Percentiles rank a stretch among this genome's conserved stretches.
These are phyloP conservation scores for Lamellibrachia columna DNA, from an alignment of 2,888 invertebrate genomes.

Conservation along the genomic window DNA sequence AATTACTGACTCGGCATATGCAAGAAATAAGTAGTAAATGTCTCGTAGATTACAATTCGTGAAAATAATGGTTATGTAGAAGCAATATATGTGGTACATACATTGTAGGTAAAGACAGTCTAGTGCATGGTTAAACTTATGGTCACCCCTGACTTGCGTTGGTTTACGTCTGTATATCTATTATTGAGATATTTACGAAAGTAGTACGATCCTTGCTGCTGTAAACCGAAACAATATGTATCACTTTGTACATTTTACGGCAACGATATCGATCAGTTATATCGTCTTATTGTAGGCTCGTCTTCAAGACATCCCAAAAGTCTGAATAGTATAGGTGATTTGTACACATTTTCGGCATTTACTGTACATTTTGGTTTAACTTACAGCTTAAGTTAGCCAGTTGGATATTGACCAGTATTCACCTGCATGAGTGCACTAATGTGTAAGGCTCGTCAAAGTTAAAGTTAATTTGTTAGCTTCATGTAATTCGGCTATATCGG, in stretches of 20 bases:
- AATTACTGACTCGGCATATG: no score
- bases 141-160: no score
- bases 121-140: neutral
- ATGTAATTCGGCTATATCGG: neutral
- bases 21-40: neutral
- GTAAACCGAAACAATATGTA: neutral
- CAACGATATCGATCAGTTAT: neutral
- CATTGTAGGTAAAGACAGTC: neutral
- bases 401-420: neutral
- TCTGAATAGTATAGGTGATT: neutral
- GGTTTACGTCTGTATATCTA: neutral
- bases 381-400: neutral
- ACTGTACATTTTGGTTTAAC: no score
- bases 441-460: neutral
- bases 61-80: neutral
- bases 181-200: neutral
- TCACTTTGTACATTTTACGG: neutral
- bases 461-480: neutral
- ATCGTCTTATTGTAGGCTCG: neutral
- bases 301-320: neutral
- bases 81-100: neutral
- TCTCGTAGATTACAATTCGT: neutral
- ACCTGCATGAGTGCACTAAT: neutral
- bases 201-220: neutral
- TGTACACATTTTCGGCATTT: neutral